These are phyloP conservation scores for Rhabditoides inermis DNA, from an alignment of 2,888 invertebrate species.

Conservation along the genomic window DNA sequence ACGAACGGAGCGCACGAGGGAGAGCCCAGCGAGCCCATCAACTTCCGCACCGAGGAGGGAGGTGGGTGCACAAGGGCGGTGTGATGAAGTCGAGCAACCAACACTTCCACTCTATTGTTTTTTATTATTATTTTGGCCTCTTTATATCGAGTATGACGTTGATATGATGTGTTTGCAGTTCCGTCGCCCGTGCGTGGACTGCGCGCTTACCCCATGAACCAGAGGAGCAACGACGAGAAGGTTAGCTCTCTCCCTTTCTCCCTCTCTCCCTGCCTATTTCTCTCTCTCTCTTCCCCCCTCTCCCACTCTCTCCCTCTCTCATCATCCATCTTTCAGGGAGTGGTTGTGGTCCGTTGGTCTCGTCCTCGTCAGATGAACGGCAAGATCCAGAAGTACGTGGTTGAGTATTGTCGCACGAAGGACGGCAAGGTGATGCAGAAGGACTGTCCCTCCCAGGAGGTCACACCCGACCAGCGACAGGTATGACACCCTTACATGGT, in stretches of 20 bases:
- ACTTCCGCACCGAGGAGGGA: constrained; percentile 81
- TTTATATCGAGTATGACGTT: constrained; percentile 1
- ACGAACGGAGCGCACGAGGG: constrained; percentile 85
- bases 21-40: constrained; percentile 74
- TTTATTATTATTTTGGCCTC: not conserved
- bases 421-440: constrained; percentile 20
- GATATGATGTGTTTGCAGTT: constrained; percentile 31
- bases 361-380: constrained; percentile 86
- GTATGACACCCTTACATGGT: too few species aligned
- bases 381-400: constrained; percentile 76
- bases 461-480: constrained; percentile 26
- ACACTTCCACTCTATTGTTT: too few species aligned
- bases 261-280: too few species aligned
- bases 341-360: constrained; percentile 74
- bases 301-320: too few species aligned
- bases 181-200: constrained; percentile 45
- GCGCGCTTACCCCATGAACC: constrained; percentile 47
- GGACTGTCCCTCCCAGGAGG: constrained; percentile 22
- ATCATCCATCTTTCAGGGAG: too few species aligned
- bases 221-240: constrained; percentile 27
- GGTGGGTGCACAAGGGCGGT: constrained; percentile 49
- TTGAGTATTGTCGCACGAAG: constrained; percentile 23
- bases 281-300: too few species aligned
- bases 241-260: too few species aligned
- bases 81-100: too few species aligned